phyloP scores from a whole-genome alignment of 2,113 vertebrate species.

The Pogona vitticeps region DNA sequence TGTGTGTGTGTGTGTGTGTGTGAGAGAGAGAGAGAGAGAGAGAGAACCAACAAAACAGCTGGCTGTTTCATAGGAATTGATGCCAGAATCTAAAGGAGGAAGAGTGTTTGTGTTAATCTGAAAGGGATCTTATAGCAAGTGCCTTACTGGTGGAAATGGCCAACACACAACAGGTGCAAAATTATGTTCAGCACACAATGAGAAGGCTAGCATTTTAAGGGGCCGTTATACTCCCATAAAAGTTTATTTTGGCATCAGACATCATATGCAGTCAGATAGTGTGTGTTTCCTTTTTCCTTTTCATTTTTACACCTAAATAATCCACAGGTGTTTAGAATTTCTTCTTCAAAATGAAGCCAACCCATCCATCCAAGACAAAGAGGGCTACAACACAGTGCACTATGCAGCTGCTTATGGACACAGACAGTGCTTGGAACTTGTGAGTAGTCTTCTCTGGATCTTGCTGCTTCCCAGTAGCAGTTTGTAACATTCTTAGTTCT shows the following conservation, averaged over 20 bases:
- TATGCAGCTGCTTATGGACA: conserved; percentile 97
- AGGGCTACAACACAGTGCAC: conserved; percentile 93
- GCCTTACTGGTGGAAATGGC: not conserved
- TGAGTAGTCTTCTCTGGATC: conserved; percentile 66
- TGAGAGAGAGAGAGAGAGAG: too few species aligned
- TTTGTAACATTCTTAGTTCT: not conserved
- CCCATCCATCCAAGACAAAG: conserved; percentile 89
- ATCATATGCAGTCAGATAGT: not conserved
- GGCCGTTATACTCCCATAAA: not conserved
- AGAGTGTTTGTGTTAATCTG: not conserved
- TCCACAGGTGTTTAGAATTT: conserved; percentile 91
- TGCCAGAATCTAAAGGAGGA: conserved; percentile 22
- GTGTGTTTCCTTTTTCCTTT: not conserved
- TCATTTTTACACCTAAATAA: conserved; percentile 19
- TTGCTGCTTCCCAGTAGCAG: not conserved
- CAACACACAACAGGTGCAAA: not conserved
- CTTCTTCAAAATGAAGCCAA: conserved; percentile 91
- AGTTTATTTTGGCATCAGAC: not conserved
- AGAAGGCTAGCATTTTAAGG: not conserved
- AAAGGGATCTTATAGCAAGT: not conserved
- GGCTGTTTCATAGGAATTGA: conserved; percentile 1
- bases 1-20: too few species aligned
- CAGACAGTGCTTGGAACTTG: conserved; percentile 92
- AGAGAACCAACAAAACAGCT: too few species aligned
- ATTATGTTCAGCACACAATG: not conserved